Base-by-base conservation (phyloP, 2,888 invertebrate genomes). In the Tuberolachnus salignus region DNA sequence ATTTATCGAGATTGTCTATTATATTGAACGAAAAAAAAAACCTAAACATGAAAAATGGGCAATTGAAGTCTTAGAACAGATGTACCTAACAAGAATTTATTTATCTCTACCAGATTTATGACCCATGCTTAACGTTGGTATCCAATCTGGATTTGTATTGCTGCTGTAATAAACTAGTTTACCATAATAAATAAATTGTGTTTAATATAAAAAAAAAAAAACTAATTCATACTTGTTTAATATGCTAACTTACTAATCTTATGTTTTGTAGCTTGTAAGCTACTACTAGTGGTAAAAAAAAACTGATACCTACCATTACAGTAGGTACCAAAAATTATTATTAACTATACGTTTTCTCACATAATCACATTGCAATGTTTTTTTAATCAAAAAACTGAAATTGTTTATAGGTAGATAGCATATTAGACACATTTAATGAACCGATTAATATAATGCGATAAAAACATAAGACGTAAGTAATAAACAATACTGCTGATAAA, bases 61-160 rank as follows among this genome's bases (percentile, higher is more conserved):
- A 59, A 26, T 59, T 26, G 16, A 26, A 26, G 16, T 26, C 26
- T 4, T 59, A 26, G 16, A 59, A 59, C 14, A 59, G 23, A 59
- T 14, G 26, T 14, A 59, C 16, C 8, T 13, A 13, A 13, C 4
- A 14, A 13, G 21, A 21, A 55, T 26, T 26, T 59, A 23, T 34
- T 59, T 59, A 59, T 26, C 6, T 13, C 44, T 64, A 44, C 2
- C 21, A 4, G 64, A 64, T 13, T 64, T 64, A 64, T 44, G 44
- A 14, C 44, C 21, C 64, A 64, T 44, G 21, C 19, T 44, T 44
- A 64, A 44, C 21, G 44, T 19, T 64, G 64, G 64, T 64, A 46
- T 64, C 64, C 21, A 64, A 64, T 64, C 64, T 64, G 64, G 64
- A 64, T 64, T 64, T 64, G 44, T 46, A 14, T 64, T n/a, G 14